Evolutionary conservation across 1,140 invertebrate genomes (phyloP).

Genomic region (Heliconius hewitsoni): DNA sequence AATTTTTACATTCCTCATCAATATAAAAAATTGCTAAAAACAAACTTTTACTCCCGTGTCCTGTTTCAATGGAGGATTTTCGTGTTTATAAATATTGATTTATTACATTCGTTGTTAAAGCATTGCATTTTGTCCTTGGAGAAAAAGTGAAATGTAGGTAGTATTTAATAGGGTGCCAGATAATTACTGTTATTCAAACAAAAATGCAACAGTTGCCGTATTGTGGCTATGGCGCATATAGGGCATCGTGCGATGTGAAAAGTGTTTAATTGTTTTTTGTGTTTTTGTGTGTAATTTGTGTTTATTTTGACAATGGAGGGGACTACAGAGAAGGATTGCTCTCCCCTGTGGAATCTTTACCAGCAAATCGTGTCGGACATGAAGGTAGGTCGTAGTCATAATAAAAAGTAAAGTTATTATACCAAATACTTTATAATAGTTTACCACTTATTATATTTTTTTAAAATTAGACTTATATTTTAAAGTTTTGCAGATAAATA

Average conservation of each 20-base stretch:
- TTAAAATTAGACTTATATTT: background rate
- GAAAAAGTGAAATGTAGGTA: constrained; percentile 72
- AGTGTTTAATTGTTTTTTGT: constrained; percentile 62
- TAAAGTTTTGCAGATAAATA: background rate
- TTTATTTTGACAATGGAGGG: constrained; percentile 76
- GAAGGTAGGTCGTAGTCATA: constrained; percentile 69
- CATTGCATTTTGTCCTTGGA: constrained; percentile 52
- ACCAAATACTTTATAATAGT: background rate
- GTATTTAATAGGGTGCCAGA: constrained; percentile 44
- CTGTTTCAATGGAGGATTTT: constrained; percentile 64
- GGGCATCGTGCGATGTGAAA: constrained; percentile 51
- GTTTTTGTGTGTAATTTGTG: constrained; percentile 59
- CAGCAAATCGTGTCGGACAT: constrained; percentile 80
- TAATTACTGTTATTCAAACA: constrained; percentile 43
- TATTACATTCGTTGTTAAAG: constrained; percentile 64
- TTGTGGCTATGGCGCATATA: constrained; percentile 53
- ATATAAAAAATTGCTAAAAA: constrained; percentile 42
- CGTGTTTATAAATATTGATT: constrained; percentile 81
- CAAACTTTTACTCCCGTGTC: constrained; percentile 42
- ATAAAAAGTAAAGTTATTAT: background rate
- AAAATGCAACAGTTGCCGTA: constrained; percentile 72
- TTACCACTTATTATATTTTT: background rate
- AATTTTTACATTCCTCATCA: constrained; percentile 31
- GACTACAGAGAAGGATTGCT: constrained; percentile 80
- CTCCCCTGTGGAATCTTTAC: constrained; percentile 78